phyloP scores from a whole-genome alignment of 2,888 invertebrate species.

The Chymomyza fuscimana region DNA sequence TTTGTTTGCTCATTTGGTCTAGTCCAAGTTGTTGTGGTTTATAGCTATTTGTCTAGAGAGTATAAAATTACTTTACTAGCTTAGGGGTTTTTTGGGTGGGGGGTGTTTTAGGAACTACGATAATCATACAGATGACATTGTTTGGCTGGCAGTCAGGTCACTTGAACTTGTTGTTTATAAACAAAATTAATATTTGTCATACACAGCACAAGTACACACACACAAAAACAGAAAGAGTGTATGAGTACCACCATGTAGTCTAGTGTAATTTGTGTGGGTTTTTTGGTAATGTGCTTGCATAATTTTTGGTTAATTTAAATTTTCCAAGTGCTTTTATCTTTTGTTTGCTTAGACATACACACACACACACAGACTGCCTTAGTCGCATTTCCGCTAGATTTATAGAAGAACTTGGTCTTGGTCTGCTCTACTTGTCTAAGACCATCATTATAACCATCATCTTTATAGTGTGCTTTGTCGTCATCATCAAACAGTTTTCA shows the following conservation, averaged over 20 bases:
- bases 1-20: conserved; percentile 46
- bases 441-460: conserved; percentile 31
- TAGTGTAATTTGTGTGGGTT: conserved; percentile 2
- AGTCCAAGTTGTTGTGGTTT: conserved; percentile 44
- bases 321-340: conserved; percentile 68
- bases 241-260: not conserved
- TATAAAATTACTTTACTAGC: conserved; percentile 65
- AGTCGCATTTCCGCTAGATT: conserved; percentile 46
- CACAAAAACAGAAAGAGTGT: not conserved
- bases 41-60: conserved; percentile 65
- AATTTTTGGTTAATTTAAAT: conserved; percentile 77
- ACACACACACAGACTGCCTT: conserved; percentile 15
- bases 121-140: conserved; percentile 73
- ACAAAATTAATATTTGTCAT: conserved; percentile 74
- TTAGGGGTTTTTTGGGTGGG: conserved; percentile 13
- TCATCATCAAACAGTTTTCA: conserved; percentile 11
- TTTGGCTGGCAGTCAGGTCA: conserved; percentile 48
- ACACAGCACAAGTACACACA: conserved; percentile 17
- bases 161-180: conserved; percentile 48
- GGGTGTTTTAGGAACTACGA: conserved; percentile 45
- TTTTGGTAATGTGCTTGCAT: conserved; percentile 74
- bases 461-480: conserved; percentile 17
- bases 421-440: conserved; percentile 28
- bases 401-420: conserved; percentile 37
- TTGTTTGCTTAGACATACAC: conserved; percentile 54